These are phyloP conservation scores for Saccostrea glomerata DNA, from an alignment of 1,140 invertebrate species.

Conservation along the genomic window DNA sequence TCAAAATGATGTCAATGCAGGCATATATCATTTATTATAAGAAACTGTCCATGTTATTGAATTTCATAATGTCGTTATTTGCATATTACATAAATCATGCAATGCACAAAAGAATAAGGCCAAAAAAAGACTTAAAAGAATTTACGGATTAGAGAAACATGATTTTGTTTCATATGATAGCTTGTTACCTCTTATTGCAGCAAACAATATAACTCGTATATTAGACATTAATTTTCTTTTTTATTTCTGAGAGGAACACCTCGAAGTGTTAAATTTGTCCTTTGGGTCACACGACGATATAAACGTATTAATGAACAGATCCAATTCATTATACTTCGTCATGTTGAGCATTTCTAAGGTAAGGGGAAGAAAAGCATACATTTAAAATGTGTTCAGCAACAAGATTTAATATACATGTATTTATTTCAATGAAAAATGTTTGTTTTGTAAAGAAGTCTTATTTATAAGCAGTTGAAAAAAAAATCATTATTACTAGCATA, in stretches of 20 bases:
- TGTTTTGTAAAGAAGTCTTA: too few relatives aligned
- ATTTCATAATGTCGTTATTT: slow-evolving; percentile 8
- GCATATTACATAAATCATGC: slow-evolving; percentile 21
- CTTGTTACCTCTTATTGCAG: neutral
- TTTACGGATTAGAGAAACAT: neutral
- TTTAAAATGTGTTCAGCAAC: too few relatives aligned
- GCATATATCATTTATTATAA: slow-evolving; percentile 30
- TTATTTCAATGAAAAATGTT: too few relatives aligned
- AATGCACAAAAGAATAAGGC: neutral
- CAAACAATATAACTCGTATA: neutral
- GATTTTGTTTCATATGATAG: slow-evolving; percentile 4
- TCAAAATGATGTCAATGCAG: slow-evolving; percentile 3
- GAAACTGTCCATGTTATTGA: slow-evolving; percentile 13
- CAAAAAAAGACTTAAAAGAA: neutral
- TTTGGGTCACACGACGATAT: neutral
- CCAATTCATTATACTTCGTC: neutral
- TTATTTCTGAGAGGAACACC: neutral
- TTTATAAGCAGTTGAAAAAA: too few relatives aligned
- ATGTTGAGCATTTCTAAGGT: neutral
- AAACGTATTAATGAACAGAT: neutral
- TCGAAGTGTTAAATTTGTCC: neutral
- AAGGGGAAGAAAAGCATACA: too few relatives aligned
- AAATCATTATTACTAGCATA: too few relatives aligned
- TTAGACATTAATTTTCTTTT: neutral
- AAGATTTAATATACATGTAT: too few relatives aligned